Conservation (phyloP, 2,888 invertebrate genomes). For the Venustoraphidia nigricollis region DNA sequence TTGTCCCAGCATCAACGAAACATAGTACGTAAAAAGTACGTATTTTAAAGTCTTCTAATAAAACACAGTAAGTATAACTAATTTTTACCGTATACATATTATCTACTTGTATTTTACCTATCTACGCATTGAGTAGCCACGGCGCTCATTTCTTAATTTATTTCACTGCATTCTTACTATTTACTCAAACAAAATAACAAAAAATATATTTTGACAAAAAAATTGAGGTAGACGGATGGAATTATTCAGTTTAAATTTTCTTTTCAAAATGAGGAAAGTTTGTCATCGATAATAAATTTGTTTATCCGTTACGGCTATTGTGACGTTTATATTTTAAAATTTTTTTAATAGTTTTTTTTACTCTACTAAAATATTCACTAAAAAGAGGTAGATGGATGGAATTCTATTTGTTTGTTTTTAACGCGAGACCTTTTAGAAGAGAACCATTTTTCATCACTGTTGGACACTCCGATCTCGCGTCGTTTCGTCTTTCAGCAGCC, state of each 20-base stretch:
- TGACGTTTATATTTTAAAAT: background rate
- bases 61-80: too few species aligned
- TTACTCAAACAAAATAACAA: slow-evolving; percentile 7
- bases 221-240: slow-evolving; percentile 62
- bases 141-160: too few species aligned
- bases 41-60: too few species aligned
- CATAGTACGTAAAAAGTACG: too few species aligned
- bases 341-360: too few species aligned
- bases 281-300: background rate
- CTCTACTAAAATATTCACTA: slow-evolving; percentile 16
- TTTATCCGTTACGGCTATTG: background rate
- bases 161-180: slow-evolving; percentile 12
- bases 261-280: slow-evolving; percentile 18
- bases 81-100: too few species aligned
- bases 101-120: too few species aligned
- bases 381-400: slow-evolving; percentile 42
- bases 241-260: slow-evolving; percentile 25
- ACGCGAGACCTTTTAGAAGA: slow-evolving; percentile 3
- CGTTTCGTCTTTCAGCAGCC: background rate
- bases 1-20: too few species aligned
- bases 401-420: slow-evolving; percentile 22
- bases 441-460: slow-evolving; percentile 8
- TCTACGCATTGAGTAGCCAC: too few species aligned
- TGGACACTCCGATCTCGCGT: slow-evolving; percentile 12
- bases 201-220: slow-evolving; percentile 11